Evolutionary conservation across 2,113 vertebrate species (phyloP), one percentile per base, ranked within the genome.

Genomic region (Nothoprocta perdicaria): DNA sequence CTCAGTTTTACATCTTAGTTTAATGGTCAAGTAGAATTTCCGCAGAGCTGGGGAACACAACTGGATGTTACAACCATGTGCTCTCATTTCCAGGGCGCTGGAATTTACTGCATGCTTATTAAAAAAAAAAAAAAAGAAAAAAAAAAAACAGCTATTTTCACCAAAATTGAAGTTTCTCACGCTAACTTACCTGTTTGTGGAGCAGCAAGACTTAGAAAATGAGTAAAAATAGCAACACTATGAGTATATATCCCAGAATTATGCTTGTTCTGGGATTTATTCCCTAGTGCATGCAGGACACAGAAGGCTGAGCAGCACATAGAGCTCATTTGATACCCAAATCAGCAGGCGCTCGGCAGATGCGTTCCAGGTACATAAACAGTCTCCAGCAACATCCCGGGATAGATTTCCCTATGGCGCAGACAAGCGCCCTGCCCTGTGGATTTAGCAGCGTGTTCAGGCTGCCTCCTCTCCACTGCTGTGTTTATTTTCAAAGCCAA

Each of bases 401-500:
- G 46, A 27, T 26, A 13, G 48, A 86, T 69, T 68, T 63, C 24
- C 45, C 7, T 2, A 9, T 0, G 3, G 16, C 80, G 86, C n/a
- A 74, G 81, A 57, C 48, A 76, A 88, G 62, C 15, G 14, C 40
- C 38, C 40, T 29, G 22, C 33, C 61, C 55, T 46, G 40, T 67
- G 58, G 82, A 55, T 14, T 40, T 46, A 50, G 10, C 27, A 31
- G 41, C 11, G 31, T 2, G 1, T 62, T 89, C 71, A 72, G 46
- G 46, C n/a, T 68, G 43, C 27, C 16, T 55, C 29, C 7, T 29
- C 40, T 74, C 46, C 50, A 74, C 23, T 2, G 19, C 0, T 24
- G 61, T 16, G n/a, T 77, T 94, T 80, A 69, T 80, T 93, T 85
- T 53, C 61, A 82, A 94, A 85, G 62, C 18, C 21, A 66, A 12